These are phyloP conservation scores for Menidia menidia DNA, from an alignment of 2,797 vertebrate species.

Conservation along the genomic window DNA sequence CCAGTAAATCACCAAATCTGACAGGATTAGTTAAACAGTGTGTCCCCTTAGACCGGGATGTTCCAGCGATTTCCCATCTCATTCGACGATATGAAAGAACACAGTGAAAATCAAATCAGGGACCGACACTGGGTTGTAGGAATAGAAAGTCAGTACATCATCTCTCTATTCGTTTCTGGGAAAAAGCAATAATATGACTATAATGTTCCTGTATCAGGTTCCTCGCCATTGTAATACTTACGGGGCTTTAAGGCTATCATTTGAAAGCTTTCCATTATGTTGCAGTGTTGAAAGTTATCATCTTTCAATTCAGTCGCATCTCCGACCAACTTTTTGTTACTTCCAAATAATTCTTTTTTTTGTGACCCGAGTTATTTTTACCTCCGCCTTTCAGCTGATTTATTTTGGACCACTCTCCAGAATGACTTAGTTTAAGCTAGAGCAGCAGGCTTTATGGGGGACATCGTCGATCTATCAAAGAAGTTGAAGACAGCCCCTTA, in stretches of 20 bases:
- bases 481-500: conserved; percentile 53
- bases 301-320: conserved; percentile 11
- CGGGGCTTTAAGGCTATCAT: conserved; percentile 22
- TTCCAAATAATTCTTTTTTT: neutral
- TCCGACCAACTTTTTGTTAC: neutral
- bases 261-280: conserved; percentile 24
- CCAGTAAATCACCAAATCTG: neutral
- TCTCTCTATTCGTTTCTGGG: conserved; percentile 34
- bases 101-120: conserved; percentile 40
- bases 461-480: conserved; percentile 59
- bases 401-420: neutral
- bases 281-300: neutral
- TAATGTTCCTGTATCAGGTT: conserved; percentile 43
- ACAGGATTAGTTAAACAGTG: conserved; percentile 4
- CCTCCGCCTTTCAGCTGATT: neutral
- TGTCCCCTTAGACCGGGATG: neutral
- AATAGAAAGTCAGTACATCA: conserved; percentile 47
- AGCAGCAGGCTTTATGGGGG: conserved; percentile 55
- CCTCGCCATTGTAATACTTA: conserved; percentile 21
- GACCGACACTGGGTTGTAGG: conserved; percentile 8
- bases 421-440: conserved; percentile 26
- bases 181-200: conserved; percentile 28
- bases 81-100: conserved; percentile 30
- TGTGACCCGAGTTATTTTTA: neutral
- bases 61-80: conserved; percentile 15